A percentile compares a stretch with the other conserved stretches of the same genome.
phyloP scores from a whole-genome alignment of 1,140 invertebrate genomes.

The Vanessa atalanta region DNA sequence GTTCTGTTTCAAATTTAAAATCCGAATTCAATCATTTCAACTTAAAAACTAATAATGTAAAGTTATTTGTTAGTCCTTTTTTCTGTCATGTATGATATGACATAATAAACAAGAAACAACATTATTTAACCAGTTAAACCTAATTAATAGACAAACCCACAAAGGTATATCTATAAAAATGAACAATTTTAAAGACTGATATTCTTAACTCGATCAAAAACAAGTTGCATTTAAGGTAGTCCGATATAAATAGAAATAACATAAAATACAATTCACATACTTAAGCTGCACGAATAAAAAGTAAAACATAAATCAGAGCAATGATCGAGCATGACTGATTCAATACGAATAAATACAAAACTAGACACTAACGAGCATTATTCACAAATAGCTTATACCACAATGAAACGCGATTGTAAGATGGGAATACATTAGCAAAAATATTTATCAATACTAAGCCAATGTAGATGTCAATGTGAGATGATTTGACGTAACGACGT shows the following conservation, averaged over 20 bases:
- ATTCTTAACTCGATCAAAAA: neutral
- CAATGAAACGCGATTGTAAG: slow-evolving; percentile 56
- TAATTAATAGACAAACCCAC: too few relatives aligned
- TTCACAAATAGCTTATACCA: slow-evolving; percentile 55
- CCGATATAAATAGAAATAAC: neutral
- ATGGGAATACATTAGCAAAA: slow-evolving; percentile 26
- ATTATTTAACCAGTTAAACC: neutral
- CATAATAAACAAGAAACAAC: too few relatives aligned
- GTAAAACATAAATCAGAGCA: slow-evolving; percentile 51
- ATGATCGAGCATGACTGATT: slow-evolving; percentile 67
- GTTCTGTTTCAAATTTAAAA: too few relatives aligned
- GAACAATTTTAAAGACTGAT: neutral
- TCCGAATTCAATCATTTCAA: too few relatives aligned
- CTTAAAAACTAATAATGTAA: too few relatives aligned
- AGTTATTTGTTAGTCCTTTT: too few relatives aligned
- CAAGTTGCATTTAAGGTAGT: neutral
- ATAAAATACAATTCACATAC: neutral
- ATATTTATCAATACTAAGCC: slow-evolving; percentile 38
- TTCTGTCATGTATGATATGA: too few relatives aligned
- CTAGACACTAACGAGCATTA: slow-evolving; percentile 65
- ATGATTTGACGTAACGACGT: slow-evolving; percentile 27
- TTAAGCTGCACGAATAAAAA: slow-evolving; percentile 15
- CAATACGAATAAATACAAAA: slow-evolving; percentile 58
- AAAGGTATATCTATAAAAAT: too few relatives aligned
- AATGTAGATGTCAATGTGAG: slow-evolving; percentile 29